These are phyloP conservation scores for Nomada flava DNA, from an alignment of 2,888 invertebrate genomes.

Conservation along the genomic window DNA sequence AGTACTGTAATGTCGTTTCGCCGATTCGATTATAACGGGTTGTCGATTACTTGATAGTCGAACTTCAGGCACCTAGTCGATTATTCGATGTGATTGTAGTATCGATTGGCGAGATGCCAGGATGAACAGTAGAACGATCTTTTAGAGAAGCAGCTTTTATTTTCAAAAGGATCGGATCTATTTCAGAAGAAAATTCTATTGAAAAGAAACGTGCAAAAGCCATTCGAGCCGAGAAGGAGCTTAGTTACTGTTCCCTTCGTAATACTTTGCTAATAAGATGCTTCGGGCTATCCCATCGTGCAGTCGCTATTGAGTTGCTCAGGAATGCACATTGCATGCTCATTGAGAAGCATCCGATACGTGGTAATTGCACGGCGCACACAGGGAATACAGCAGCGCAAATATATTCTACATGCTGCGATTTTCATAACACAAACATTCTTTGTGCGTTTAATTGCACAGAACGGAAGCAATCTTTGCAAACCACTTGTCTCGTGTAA, in stretches of 20 bases:
- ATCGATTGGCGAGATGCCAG: neutral
- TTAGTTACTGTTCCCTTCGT: conserved; percentile 40
- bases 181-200: conserved; percentile 33
- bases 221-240: neutral
- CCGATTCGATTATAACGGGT: neutral
- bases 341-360: neutral
- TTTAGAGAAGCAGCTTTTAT: conserved; percentile 43
- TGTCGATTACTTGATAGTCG: neutral
- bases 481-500: neutral
- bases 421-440: neutral
- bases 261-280: conserved; percentile 63
- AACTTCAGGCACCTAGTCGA: conserved; percentile 18
- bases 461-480: neutral
- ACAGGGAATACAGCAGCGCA: neutral
- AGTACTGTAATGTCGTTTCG: neutral
- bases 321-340: conserved; percentile 1
- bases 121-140: neutral
- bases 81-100: conserved; percentile 17
- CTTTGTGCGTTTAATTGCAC: neutral
- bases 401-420: neutral
- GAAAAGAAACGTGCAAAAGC: conserved; percentile 25
- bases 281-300: conserved; percentile 29
- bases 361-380: conserved; percentile 11
- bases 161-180: conserved; percentile 64
- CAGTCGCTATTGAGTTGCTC: conserved; percentile 15